phyloP scores from a whole-genome alignment of 2,113 vertebrate genomes.

The Aythya baeri region DNA sequence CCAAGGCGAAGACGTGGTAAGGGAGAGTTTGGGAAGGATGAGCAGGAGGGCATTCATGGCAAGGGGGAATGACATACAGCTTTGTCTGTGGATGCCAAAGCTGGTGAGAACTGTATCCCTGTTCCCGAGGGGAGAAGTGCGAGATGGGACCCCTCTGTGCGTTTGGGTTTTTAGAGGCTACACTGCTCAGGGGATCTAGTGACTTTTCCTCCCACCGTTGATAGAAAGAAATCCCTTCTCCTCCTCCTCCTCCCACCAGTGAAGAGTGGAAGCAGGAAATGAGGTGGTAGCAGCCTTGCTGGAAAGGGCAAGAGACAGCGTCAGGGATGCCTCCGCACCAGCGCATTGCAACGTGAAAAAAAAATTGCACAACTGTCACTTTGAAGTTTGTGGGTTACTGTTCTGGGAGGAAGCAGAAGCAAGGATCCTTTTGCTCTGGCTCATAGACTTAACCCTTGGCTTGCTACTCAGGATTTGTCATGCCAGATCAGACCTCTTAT shows the following conservation, averaged over 20 bases:
- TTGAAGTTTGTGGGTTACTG: not conserved
- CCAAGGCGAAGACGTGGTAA: not conserved
- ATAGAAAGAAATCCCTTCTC: not conserved
- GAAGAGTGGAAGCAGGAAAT: not conserved
- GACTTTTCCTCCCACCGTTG: not conserved
- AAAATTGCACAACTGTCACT: not conserved
- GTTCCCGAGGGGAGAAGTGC: not conserved
- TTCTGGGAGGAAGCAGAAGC: not conserved
- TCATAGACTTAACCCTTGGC: not conserved
- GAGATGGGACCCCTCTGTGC: not conserved
- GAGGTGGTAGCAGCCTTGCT: not conserved
- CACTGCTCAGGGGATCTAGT: not conserved
- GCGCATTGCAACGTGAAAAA: fast-evolving
- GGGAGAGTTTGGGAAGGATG: not conserved
- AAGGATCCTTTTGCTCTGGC: not conserved
- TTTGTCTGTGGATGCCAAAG: not conserved
- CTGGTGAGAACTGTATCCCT: not conserved
- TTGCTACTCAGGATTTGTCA: not conserved
- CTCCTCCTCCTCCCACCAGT: not conserved
- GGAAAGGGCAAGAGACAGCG: not conserved
- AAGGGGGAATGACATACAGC: not conserved
- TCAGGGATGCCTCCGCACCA: not conserved
- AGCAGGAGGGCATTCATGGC: not conserved
- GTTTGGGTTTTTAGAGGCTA: not conserved
- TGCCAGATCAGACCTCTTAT: not conserved